phyloP scores from a whole-genome alignment of 2,113 vertebrate species.

The Alethe diademata region DNA sequence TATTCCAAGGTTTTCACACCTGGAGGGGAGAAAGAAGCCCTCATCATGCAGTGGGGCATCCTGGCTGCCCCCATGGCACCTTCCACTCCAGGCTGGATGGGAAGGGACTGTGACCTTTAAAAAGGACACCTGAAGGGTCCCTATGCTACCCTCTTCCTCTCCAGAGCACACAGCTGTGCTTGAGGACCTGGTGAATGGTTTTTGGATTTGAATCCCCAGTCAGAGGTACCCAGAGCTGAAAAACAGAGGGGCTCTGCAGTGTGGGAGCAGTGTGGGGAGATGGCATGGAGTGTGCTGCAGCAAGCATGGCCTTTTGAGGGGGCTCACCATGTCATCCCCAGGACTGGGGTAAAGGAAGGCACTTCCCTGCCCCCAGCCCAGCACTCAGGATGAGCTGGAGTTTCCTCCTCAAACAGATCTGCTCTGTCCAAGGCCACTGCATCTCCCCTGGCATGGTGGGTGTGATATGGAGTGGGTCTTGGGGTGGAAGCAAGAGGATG shows the following conservation, averaged over 20 bases:
- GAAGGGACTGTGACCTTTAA: not conserved
- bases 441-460: not conserved
- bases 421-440: rapidly evolving
- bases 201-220: not conserved
- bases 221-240: rapidly evolving
- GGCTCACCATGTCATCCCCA: rapidly evolving
- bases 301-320: rapidly evolving
- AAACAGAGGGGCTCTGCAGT: not conserved
- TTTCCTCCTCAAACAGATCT: not conserved
- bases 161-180: rapidly evolving
- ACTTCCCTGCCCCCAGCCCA: not conserved
- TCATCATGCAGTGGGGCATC: not conserved
- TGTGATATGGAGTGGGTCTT: not conserved
- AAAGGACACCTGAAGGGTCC: not conserved
- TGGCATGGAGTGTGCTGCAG: not conserved
- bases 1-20: not conserved
- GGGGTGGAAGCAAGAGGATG: rapidly evolving
- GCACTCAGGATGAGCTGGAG: rapidly evolving
- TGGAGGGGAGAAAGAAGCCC: not conserved
- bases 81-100: not conserved
- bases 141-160: not conserved
- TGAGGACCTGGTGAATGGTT: not conserved
- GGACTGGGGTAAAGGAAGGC: not conserved
- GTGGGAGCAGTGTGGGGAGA: not conserved
- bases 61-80: not conserved